These are phyloP conservation scores for Macrotrachela quadricornifera DNA, from an alignment of 1,140 invertebrate genomes.

Conservation along the genomic window DNA sequence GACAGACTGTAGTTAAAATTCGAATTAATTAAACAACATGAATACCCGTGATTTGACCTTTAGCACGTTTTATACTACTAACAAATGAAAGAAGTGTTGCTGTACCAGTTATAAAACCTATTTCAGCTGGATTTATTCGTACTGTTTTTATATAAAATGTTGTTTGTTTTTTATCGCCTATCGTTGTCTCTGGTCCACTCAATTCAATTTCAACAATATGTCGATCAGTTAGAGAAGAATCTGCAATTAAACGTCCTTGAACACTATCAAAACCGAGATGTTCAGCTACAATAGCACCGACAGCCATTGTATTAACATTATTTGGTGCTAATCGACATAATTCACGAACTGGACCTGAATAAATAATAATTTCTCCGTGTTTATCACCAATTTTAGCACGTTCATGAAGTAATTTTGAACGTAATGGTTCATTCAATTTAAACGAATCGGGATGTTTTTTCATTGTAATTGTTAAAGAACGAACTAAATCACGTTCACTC, in stretches of 20 bases:
- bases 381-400: no score
- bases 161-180: constrained; percentile 12
- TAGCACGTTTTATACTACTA: no score
- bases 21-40: no score
- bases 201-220: constrained; percentile 40
- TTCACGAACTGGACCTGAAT: constrained; percentile 33
- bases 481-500: constrained; percentile 36
- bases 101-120: constrained; percentile 36
- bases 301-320: constrained; percentile 42
- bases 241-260: constrained; percentile 33
- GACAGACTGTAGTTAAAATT: no score
- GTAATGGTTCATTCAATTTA: constrained; percentile 29
- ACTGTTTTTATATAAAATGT: constrained; percentile 35
- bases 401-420: no score
- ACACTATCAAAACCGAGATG: constrained; percentile 42
- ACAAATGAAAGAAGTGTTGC: constrained; percentile 39
- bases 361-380: no score
- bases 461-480: constrained; percentile 39
- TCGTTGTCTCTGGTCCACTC: constrained; percentile 33
- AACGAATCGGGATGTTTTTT: constrained; percentile 39
- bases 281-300: constrained; percentile 37
- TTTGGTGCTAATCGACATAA: constrained; percentile 40
- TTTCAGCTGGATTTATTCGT: constrained; percentile 36
- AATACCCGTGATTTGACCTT: no score
- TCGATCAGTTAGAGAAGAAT: constrained; percentile 37